Evolutionary conservation across 2,797 vertebrate species (phyloP), one percentile per base, ranked within the genome.

Genomic region (Gadopsis bispinosus): DNA sequence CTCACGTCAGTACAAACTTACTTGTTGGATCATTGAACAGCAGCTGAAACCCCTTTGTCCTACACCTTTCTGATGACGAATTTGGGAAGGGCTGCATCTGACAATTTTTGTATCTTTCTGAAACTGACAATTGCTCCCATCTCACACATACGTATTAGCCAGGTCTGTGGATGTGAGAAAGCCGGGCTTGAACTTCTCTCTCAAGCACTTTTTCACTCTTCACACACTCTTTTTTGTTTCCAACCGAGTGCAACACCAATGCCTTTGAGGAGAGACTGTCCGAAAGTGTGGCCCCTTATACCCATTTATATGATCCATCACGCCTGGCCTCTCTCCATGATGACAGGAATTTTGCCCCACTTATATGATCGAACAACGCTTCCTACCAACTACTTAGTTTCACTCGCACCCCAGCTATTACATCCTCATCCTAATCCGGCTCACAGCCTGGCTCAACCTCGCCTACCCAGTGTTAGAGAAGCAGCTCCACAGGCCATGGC

Each of bases 401-500:
- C 55, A 58, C 12, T 5, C 39, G 16, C 53, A 35, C 9, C n/a
- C 2, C 20, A 26, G 13, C 50, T 45, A 39, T 22, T 26, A n/a
- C 33, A 33, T 20, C 26, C 13, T 39, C 20, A 51, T 13, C 12
- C 8, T 45, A 20, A 35, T 26, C 13, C 19, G 53, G 17, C 31
- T 35, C 13, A 50, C 19, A 64, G 31, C 41, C 14, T 39, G 7
- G 37, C 37, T 62, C 7, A 33, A 31, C n/a, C 3, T 7, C 37
- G 12, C 96, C 91, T 96, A 99, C 98, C 97, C 95, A 64, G 97
- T 97, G 95, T 97, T 97, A 90, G 96, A 97, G 92, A 99, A 99
- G 92, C 97, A 99, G 92, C 97, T 99, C 98, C 98, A 99, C 4
- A 99, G 90, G 60, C 98, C 98, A 88, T 99, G 98, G 50, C 98